These are phyloP conservation scores for Neopelma chrysocephalum DNA, from an alignment of 2,797 vertebrate species.

Conservation along the genomic window DNA sequence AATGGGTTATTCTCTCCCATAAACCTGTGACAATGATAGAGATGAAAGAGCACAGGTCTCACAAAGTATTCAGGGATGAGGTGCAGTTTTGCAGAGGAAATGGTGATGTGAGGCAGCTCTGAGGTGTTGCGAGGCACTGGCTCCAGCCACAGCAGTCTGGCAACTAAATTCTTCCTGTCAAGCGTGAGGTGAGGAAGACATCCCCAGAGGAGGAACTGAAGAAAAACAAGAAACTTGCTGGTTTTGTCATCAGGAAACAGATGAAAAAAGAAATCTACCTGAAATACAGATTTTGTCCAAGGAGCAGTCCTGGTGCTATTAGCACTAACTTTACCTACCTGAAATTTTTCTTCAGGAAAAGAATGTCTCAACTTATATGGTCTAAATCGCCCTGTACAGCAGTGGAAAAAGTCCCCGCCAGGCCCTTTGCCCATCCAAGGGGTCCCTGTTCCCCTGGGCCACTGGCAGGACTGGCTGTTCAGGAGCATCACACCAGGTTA, in stretches of 20 bases:
- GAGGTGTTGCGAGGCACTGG: neutral
- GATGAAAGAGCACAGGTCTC: neutral
- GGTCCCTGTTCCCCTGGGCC: neutral
- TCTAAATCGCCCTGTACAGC: neutral
- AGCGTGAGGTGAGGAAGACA: accelerated
- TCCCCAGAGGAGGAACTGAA: neutral
- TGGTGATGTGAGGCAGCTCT: neutral
- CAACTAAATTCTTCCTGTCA: neutral
- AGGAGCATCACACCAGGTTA: accelerated
- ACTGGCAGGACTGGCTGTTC: neutral
- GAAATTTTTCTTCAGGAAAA: too few species aligned
- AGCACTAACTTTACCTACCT: neutral
- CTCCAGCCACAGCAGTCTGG: neutral
- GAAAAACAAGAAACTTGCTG: neutral
- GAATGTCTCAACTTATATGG: accelerated
- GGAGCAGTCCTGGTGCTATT: neutral
- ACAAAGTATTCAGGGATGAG: neutral
- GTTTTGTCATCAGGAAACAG: neutral
- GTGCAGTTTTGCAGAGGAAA: neutral
- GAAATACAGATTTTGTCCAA: neutral
- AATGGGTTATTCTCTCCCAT: neutral
- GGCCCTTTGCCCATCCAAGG: accelerated
- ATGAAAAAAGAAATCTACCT: neutral
- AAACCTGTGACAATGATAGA: neutral
- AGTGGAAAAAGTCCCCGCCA: neutral